Evolutionary conservation across 1,140 invertebrate species (phyloP).

Genomic region (Drosophila bocqueti): DNA sequence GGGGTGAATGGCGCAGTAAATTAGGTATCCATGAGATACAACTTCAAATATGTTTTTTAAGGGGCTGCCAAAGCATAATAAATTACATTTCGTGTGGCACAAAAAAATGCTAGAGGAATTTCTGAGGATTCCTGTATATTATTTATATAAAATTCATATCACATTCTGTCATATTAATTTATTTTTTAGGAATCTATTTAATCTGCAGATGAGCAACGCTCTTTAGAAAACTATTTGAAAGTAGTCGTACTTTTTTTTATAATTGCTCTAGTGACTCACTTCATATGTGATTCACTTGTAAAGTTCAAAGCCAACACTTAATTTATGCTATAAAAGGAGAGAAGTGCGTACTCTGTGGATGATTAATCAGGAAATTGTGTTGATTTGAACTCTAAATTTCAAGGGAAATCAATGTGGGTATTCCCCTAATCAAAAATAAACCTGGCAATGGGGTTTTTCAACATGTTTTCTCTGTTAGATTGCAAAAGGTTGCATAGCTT

Average conservation of each 20-base stretch:
- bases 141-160: background rate
- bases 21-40: constrained; percentile 28
- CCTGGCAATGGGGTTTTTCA: background rate
- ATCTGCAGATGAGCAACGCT: background rate
- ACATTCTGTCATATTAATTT: background rate
- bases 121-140: too few species aligned
- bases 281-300: constrained; percentile 6
- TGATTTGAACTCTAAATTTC: background rate
- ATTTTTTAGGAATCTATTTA: background rate
- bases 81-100: constrained; percentile 2
- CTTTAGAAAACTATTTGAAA: constrained; percentile 25
- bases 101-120: constrained; percentile 15
- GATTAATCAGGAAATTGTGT: constrained; percentile 24
- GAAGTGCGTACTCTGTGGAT: constrained; percentile 3
- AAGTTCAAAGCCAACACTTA: constrained; percentile 18
- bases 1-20: constrained; percentile 40
- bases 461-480: background rate
- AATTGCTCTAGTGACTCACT: constrained; percentile 25
- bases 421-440: background rate
- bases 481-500: background rate
- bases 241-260: background rate
- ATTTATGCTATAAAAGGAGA: constrained; percentile 18
- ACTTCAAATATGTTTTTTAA: constrained; percentile 4
- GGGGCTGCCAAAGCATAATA: constrained; percentile 11
- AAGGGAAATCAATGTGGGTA: background rate